phyloP scores from a whole-genome alignment of 2,888 invertebrate genomes.

The Deladenus siricidicola region DNA sequence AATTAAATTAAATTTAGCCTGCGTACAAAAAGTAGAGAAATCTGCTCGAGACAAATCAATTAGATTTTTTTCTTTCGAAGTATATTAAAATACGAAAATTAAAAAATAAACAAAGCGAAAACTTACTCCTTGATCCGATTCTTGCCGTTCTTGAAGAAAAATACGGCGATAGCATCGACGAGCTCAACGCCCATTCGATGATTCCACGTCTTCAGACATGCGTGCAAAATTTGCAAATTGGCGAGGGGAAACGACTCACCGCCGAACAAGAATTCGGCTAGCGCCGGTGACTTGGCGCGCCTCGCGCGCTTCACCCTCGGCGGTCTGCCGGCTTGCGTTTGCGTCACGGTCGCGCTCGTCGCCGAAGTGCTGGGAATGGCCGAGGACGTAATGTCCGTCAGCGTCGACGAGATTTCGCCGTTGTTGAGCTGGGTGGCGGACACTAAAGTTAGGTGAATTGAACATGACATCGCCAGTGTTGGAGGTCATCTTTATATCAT shows the following conservation, averaged over 20 bases:
- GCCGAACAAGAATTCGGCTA: neutral
- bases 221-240: constrained; percentile 2
- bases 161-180: neutral
- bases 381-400: neutral
- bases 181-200: neutral
- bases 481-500: no score
- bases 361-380: neutral
- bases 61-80: no score
- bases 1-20: no score
- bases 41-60: no score
- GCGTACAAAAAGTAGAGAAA: no score
- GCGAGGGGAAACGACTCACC: neutral
- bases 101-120: no score
- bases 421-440: no score
- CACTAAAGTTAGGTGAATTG: no score
- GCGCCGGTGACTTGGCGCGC: neutral
- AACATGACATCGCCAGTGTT: no score
- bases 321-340: neutral
- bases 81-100: no score
- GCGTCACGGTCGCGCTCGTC: neutral
- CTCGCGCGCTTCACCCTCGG: neutral
- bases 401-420: no score
- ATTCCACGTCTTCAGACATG: neutral
- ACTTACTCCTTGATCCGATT: neutral
- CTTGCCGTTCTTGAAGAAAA: neutral